Percentiles rank a stretch among this genome's conserved stretches.
phyloP scores from a whole-genome alignment of 1,140 invertebrate species.

The Micrasema longulum region DNA sequence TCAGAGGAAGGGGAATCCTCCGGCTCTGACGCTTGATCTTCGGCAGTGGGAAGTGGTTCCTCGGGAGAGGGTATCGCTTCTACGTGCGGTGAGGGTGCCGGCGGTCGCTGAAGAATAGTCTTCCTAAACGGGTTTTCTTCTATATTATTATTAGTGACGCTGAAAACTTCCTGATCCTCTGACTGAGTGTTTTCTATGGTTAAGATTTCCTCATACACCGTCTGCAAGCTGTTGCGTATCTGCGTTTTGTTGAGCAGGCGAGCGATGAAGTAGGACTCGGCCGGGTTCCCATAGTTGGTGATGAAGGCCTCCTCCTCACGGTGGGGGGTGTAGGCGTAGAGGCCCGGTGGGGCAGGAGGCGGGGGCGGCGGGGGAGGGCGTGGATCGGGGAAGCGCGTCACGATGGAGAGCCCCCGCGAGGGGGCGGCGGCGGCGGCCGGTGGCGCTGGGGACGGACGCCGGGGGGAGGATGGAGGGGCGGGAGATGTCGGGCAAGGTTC shows the following conservation, averaged over 20 bases:
- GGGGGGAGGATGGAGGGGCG: background rate
- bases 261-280: constrained; percentile 65
- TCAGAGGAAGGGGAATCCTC: constrained; percentile 14
- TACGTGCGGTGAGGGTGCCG: constrained; percentile 49
- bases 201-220: constrained; percentile 60
- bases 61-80: constrained; percentile 13
- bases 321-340: constrained; percentile 36
- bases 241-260: constrained; percentile 60
- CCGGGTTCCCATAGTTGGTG: constrained; percentile 64
- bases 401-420: constrained; percentile 62
- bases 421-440: constrained; percentile 59
- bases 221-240: constrained; percentile 61
- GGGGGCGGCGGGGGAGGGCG: constrained; percentile 59
- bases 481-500: background rate
- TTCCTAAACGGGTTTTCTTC: constrained; percentile 49
- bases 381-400: constrained; percentile 61
- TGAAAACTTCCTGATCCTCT: constrained; percentile 13
- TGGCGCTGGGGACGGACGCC: constrained; percentile 55
- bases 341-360: constrained; percentile 43
- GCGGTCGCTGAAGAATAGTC: constrained; percentile 38
- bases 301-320: constrained; percentile 57
- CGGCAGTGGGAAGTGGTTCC: background rate
- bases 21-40: constrained; percentile 6
- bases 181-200: constrained; percentile 7
- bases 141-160: constrained; percentile 48